Conservation (phyloP, 2,113 vertebrate genomes). For the Symphodus melops region DNA sequence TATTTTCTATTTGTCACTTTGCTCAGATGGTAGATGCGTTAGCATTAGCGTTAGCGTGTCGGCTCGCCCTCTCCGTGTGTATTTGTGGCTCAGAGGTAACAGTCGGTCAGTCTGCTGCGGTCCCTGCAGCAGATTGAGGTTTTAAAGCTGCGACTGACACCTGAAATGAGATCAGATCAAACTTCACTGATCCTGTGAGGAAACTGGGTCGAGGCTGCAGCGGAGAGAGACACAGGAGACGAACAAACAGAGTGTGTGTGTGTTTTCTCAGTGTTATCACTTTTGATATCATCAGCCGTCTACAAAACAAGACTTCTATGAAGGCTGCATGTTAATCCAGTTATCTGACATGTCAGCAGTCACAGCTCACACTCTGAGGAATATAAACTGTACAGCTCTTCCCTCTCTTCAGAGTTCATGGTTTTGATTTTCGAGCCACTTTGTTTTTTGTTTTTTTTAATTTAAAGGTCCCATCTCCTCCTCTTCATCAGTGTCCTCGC, state of each 20-base stretch:
- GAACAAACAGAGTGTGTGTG: background rate
- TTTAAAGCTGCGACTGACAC: constrained; percentile 43
- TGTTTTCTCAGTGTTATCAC: no score
- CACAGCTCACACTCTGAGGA: no score
- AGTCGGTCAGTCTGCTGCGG: background rate
- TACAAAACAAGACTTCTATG: no score
- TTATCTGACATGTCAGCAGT: no score
- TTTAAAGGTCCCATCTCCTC: no score
- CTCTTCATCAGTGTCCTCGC: no score
- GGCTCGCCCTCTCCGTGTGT: background rate
- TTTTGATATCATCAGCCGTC: no score
- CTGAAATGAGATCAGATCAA: constrained; percentile 56
- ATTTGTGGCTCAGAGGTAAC: background rate
- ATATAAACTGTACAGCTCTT: no score
- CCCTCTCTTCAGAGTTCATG: no score
- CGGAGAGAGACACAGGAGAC: background rate
- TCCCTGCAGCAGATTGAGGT: constrained; percentile 6
- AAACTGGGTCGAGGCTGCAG: constrained; percentile 30
- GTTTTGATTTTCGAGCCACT: no score
- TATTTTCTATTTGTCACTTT: background rate
- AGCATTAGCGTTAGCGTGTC: constrained; percentile 7
- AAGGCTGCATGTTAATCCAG: no score
- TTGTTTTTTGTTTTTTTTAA: no score
- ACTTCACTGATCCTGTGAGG: constrained; percentile 37
- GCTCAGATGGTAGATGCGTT: background rate